Evolutionary conservation across 1,140 invertebrate genomes (phyloP), one percentile per base, ranked within the genome.

Genomic region (Neodiprion lecontei): DNA sequence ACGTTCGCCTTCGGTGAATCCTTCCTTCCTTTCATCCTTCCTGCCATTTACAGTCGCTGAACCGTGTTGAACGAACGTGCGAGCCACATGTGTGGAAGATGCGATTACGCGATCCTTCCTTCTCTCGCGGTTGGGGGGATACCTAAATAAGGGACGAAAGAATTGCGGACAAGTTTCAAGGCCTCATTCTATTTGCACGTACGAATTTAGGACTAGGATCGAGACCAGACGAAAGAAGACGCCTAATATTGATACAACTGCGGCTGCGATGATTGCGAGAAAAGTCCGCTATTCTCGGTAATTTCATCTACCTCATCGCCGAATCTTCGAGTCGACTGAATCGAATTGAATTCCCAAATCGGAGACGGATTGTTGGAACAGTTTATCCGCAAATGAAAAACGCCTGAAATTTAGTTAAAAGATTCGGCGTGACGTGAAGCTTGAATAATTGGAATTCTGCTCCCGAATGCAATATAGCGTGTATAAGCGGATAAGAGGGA

Each of bases 381-480:
- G 2, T 40, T 40, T 40, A 40, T 40, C 28, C 28, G 28, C 28
- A 40, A 40, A 40, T 40, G 28, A 40, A 40, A 40, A 40, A 17
- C 53, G 53, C n/a, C 9, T 61, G 53, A 40, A 61, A 61, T 5
- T 17, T 9, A 7, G 4, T 12, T 8, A 61, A 61, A 14, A 61
- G 53, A 4, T 61, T 12, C 7, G 53, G 53, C 5, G 9, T 4
- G 9, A 61, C n/a, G 53, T 14, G 9, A 61, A 61, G 53, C n/a
- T 61, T 61, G 53, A 61, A 61, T 61, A 61, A 61, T 61, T 72
- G 70, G 75, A 78, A 79, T 79, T 79, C 79, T 65, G 73, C 66
- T 78, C 79, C 75, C 79, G 79, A 78, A 78, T 69, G 77, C 77
- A 79, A 78, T 79, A 78, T 78, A 23, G 21, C 48, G 50, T 12